Conservation (phyloP, 1,140 invertebrate species). For the Philopotamus ludificatus region DNA sequence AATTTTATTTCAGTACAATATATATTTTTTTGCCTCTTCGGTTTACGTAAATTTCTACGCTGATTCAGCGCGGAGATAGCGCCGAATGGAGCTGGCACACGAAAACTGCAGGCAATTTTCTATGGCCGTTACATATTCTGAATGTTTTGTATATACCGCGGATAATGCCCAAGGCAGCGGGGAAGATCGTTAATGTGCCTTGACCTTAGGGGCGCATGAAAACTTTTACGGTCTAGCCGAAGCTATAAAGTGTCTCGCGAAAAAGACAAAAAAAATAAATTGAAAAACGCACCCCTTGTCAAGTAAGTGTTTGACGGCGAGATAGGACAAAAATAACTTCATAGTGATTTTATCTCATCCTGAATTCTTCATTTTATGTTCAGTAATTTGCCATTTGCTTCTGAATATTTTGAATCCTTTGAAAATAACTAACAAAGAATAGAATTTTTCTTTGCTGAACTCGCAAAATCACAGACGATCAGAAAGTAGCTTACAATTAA, state of each 20-base stretch:
- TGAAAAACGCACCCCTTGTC: too few relatives aligned
- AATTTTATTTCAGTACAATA: not conserved
- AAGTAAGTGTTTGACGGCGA: too few relatives aligned
- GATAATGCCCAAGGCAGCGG: not conserved
- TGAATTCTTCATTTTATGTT: too few relatives aligned
- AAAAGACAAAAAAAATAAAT: too few relatives aligned
- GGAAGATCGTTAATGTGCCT: conserved; percentile 24
- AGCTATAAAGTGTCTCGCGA: not conserved
- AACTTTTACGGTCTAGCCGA: conserved; percentile 21
- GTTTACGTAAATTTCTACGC: conserved; percentile 2
- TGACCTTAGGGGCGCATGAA: conserved; percentile 14
- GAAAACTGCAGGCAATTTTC: conserved; percentile 18
- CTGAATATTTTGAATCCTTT: too few relatives aligned
- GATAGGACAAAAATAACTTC: too few relatives aligned
- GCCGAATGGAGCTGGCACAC: conserved; percentile 15
- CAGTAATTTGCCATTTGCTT: too few relatives aligned
- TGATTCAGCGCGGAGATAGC: conserved; percentile 2
- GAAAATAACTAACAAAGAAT: too few relatives aligned
- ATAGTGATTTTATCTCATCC: too few relatives aligned
- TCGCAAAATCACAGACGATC: too few relatives aligned
- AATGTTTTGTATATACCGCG: not conserved
- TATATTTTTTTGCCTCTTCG: not conserved
- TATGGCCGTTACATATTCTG: conserved; percentile 17
- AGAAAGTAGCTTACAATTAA: too few relatives aligned
- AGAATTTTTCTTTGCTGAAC: too few relatives aligned